Evolutionary conservation across 2,888 invertebrate species (phyloP).

Genomic region (Bombylius discolor): DNA sequence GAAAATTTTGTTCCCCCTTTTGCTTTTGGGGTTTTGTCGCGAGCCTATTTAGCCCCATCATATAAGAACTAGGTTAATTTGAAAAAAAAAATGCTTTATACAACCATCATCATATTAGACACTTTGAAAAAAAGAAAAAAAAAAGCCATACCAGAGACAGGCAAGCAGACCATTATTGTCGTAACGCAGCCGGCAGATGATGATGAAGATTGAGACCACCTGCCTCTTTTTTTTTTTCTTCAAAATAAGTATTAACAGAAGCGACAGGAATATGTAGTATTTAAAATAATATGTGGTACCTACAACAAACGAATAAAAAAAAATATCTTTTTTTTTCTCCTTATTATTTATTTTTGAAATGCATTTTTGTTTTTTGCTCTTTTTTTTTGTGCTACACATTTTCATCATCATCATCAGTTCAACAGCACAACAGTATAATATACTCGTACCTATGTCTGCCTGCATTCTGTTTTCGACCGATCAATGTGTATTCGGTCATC

Average conservation of each 20-base stretch:
- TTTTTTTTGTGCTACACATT: too few species aligned
- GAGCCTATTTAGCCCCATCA: not conserved
- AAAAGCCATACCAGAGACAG: too few species aligned
- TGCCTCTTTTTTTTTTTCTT: not conserved
- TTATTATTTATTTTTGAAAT: not conserved
- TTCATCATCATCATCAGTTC: too few species aligned
- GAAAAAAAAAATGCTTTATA: too few species aligned
- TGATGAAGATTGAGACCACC: not conserved
- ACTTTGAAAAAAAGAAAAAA: too few species aligned
- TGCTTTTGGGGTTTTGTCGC: not conserved
- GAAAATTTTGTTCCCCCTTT: not conserved
- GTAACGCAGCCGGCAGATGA: not conserved
- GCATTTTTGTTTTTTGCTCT: not conserved
- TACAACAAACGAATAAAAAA: not conserved
- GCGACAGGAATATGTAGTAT: not conserved
- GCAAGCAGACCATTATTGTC: not conserved
- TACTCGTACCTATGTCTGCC: too few species aligned
- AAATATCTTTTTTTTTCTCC: not conserved
- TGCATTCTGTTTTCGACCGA: too few species aligned
- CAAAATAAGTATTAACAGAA: not conserved
- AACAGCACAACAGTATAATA: too few species aligned
- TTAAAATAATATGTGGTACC: not conserved
- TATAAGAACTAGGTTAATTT: not conserved
- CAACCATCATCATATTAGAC: too few species aligned
- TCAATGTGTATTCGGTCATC: too few species aligned